Evolutionary conservation across 2,797 vertebrate species (phyloP), one percentile per base, ranked within the genome.

Genomic region (Liparis tanakae): DNA sequence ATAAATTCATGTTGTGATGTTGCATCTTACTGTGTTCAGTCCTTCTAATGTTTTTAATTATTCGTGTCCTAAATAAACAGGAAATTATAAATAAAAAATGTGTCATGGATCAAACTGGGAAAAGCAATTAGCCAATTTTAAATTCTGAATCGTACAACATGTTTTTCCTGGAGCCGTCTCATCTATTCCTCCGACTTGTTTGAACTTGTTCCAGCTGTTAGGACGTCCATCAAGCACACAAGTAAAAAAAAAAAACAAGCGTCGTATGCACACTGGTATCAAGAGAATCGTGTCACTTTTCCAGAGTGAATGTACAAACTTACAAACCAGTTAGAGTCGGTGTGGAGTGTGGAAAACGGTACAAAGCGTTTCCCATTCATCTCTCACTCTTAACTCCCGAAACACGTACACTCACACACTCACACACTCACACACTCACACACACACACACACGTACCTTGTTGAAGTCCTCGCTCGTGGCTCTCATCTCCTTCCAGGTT

Each of bases 401-500:
- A 62, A 36, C 44, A 18, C 44, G 18, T 18, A 50, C 48, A 50
- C 48, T 20, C 18, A 20, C 10, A 20, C 43, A 68, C 7, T n/a
- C 44, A 46, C 46, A 50, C 48, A 50, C 48, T 20, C 18, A 20
- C 10, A 20, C 43, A 68, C 7, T n/a, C n/a, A n/a, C 44, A 46
- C 46, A 50, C 48, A 50, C 48, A 50, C 18, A 20, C 10, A 20
- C 43, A 68, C 7, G 12, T 79, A 97, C 98, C 96, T 99, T 99
- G 90, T 98, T 99, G 91, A 99, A 99, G 91, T 99, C 98, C 91
- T 99, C 98, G 48, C 96, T 98, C 0, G 97, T 99, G 70, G 98
- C 98, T 82, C 98, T 96, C 98, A 99, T 99, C 90, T 99, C 98
- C 88, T 99, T 99, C 98, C 98, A 99, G 39, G 98, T 99, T 91